These are phyloP conservation scores for Apocrypta bakeri DNA, from an alignment of 1,140 invertebrate genomes.

Conservation along the genomic window DNA sequence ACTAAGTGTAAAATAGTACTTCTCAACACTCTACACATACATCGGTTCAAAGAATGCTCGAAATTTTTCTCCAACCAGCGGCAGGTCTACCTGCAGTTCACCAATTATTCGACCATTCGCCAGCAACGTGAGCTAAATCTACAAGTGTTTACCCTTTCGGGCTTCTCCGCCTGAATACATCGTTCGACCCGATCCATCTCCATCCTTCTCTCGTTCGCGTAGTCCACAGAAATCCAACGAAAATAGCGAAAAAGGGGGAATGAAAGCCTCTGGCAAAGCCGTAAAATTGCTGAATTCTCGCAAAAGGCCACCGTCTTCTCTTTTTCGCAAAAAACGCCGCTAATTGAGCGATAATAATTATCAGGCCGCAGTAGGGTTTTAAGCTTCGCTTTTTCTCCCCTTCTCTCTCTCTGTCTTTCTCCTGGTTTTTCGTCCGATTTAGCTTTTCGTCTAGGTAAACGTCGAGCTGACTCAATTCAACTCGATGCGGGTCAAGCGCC, in stretches of 20 bases:
- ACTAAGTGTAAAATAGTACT: neutral
- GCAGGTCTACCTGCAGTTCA: conserved; percentile 62
- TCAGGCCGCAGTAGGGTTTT: conserved; percentile 46
- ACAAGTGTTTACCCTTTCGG: conserved; percentile 69
- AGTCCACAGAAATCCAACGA: neutral
- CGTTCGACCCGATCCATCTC: conserved; percentile 42
- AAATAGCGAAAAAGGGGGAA: neutral
- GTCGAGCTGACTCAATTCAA: conserved; percentile 39
- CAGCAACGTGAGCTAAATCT: conserved; percentile 73
- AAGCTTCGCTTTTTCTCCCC: conserved; percentile 29
- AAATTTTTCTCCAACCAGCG: too few species aligned
- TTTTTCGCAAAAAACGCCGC: conserved; percentile 35
- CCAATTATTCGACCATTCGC: conserved; percentile 73
- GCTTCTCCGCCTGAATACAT: conserved; percentile 37
- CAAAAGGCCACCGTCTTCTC: conserved; percentile 55
- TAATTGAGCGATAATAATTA: conserved; percentile 67
- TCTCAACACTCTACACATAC: neutral
- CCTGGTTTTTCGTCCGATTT: conserved; percentile 36
- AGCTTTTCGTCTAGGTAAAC: conserved; percentile 52
- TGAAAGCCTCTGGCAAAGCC: neutral
- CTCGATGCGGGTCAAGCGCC: conserved; percentile 67
- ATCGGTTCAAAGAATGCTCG: neutral
- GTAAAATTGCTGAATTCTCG: conserved; percentile 68
- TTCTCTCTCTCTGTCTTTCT: neutral
- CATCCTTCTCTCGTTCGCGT: neutral